phyloP scores from a whole-genome alignment of 2,113 vertebrate species.

The Neolamprologus caudopunctatus region DNA sequence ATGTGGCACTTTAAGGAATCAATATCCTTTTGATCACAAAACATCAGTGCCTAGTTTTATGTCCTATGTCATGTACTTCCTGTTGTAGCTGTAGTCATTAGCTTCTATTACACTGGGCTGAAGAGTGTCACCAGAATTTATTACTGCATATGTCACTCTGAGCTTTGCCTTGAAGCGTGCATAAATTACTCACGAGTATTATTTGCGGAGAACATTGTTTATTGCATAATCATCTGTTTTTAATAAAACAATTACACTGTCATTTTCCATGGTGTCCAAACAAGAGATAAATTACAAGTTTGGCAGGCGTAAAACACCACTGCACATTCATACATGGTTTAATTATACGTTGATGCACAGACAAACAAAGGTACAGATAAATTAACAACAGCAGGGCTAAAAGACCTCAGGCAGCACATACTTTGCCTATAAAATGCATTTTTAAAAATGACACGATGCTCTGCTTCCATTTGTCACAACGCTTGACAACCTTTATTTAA shows the following conservation, averaged over 20 bases:
- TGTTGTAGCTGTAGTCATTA: neutral
- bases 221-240: neutral
- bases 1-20: neutral
- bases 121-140: neutral
- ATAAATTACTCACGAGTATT: neutral
- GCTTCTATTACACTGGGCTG: neutral
- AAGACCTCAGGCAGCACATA: neutral
- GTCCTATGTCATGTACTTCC: neutral
- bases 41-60: neutral
- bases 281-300: neutral
- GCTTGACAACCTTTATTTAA: neutral
- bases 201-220: neutral
- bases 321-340: neutral
- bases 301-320: neutral
- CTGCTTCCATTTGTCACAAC: neutral
- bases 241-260: neutral
- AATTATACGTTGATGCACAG: neutral
- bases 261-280: neutral
- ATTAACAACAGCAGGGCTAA: neutral
- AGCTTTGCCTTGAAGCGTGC: neutral
- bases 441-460: neutral
- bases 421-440: neutral
- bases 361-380: neutral
- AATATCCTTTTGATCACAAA: neutral
- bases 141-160: neutral